Conservation (phyloP, 1,140 invertebrate species). For the Brachionus plicatilis region DNA sequence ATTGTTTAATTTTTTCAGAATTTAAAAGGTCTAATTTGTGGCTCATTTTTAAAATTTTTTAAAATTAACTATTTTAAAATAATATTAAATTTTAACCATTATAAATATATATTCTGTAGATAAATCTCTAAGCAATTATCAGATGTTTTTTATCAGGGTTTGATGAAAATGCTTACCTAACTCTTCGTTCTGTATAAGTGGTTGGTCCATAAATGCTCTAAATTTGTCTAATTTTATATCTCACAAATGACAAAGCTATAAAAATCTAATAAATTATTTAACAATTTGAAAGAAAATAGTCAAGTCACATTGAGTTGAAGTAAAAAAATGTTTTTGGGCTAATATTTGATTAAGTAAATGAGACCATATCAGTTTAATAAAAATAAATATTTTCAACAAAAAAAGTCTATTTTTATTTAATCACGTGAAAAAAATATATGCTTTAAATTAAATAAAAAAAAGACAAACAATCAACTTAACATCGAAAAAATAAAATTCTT, state of each 20-base stretch:
- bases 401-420: no score
- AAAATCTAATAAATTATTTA: neutral
- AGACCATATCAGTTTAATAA: no score
- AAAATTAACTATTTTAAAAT: no score
- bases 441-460: no score
- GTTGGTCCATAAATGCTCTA: neutral
- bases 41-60: neutral
- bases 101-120: neutral
- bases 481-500: no score
- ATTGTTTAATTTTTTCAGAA: neutral
- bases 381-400: no score
- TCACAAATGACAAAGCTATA: neutral
- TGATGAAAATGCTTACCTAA: neutral
- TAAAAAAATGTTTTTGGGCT: no score
- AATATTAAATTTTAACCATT: neutral
- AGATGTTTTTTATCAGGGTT: neutral
- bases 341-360: no score
- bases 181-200: neutral
- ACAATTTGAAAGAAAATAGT: no score
- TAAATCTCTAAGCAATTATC: neutral
- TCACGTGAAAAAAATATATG: no score
- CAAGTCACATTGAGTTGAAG: no score
- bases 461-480: no score
- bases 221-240: neutral
- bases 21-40: neutral